Base-by-base conservation (phyloP, 2,113 vertebrate species). In the Eretmochelys imbricata region DNA sequence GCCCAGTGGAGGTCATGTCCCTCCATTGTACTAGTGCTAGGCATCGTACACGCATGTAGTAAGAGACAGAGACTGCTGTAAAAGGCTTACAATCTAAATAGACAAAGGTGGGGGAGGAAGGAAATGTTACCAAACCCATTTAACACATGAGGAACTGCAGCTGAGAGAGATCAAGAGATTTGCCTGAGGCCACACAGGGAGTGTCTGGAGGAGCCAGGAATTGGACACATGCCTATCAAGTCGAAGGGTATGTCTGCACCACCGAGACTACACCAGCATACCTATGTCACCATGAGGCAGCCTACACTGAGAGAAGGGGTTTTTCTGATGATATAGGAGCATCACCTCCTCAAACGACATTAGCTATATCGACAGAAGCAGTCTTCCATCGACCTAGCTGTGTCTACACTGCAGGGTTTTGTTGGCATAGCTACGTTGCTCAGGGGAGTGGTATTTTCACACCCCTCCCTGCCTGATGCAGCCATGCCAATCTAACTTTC, bases 11-110 rank as follows among this genome's bases (percentile, higher is more conserved):
- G 93, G 81, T 19, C 69, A 84, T 78, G 12, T 78, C 50, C 72
- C 82, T 1, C 35, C 16, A 17, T 31, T 35, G 59, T 16, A 65
- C 59, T 16, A 35, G 80, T 1, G 5, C n/a, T 27, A 55, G 10
- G 13, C 25, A 50, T 5, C 48, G 38, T 6, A 19, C 8, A n/a
- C 8, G n/a, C 12, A 13, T 0, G 4, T 5, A 85, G 76, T 19
- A n/a, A 59, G 80, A 72, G 72, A 22, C 1, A 14, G 25, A 59
- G 59, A 29, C 59, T 0, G 0, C 51, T 75, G 48, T 9, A 93
- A 35, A 65, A 49, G 48, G 35, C 14, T 78, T 50, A 62, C 59
- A 31, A 62, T 62, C 59, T 62, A 62, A 62, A 65, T 59, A 46
- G 10, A 24, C 1, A 3, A 4, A 55, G 85, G 54, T 1, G 6